phyloP scores from a whole-genome alignment of 2,797 vertebrate genomes.

The Lutjanus campechanus region DNA sequence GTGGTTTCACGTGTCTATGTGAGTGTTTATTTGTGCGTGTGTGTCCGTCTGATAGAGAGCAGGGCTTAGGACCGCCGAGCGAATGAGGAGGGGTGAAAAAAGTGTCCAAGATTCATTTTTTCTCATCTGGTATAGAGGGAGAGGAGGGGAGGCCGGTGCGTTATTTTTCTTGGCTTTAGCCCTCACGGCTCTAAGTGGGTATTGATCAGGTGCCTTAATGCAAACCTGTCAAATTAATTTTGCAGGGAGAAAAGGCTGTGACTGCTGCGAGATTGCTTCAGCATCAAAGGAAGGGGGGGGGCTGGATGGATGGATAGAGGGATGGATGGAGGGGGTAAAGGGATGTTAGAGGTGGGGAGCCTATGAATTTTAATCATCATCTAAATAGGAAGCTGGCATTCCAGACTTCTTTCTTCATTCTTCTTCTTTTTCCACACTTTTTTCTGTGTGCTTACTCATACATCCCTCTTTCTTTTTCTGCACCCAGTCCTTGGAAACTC shows the following conservation, averaged over 20 bases:
- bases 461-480: slow-evolving; percentile 5
- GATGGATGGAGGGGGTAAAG: slow-evolving; percentile 29
- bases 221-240: slow-evolving; percentile 99
- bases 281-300: slow-evolving; percentile 63
- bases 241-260: slow-evolving; percentile 94
- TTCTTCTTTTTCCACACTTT: neutral
- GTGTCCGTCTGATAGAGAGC: slow-evolving; percentile 95
- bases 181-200: slow-evolving; percentile 99
- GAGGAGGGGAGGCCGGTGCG: slow-evolving; percentile 78
- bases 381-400: slow-evolving; percentile 90
- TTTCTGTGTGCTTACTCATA: slow-evolving; percentile 16
- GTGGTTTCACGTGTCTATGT: slow-evolving; percentile 52
- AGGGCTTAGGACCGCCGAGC: slow-evolving; percentile 89
- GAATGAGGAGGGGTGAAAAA: slow-evolving; percentile 71
- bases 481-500: slow-evolving; percentile 9
- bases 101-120: slow-evolving; percentile 99
- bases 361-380: slow-evolving; percentile 98
- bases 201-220: slow-evolving; percentile 99
- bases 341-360: slow-evolving; percentile 78
- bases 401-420: slow-evolving; percentile 11
- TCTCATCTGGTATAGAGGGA: slow-evolving; percentile 90
- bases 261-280: slow-evolving; percentile 97
- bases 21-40: slow-evolving; percentile 80
- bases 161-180: slow-evolving; percentile 99
- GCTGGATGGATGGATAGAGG: slow-evolving; percentile 24